phyloP scores from a whole-genome alignment of 1,140 invertebrate species.

The Diabrotica undecimpunctata region DNA sequence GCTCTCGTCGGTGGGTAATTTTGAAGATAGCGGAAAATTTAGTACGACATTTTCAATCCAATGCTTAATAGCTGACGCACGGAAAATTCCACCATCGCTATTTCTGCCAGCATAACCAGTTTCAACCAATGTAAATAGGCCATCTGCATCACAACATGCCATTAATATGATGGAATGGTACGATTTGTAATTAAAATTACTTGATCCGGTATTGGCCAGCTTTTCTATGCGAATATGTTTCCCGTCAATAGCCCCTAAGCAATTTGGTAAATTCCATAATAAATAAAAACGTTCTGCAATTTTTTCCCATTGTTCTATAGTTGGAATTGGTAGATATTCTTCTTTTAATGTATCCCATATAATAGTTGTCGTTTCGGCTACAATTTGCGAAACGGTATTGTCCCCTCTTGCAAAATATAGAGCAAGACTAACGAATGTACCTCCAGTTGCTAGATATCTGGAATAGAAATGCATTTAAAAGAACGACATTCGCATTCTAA shows the following conservation, averaged over 20 bases:
- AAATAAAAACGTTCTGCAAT: conserved; percentile 15
- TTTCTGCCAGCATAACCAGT: conserved; percentile 24
- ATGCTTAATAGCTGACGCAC: conserved; percentile 5
- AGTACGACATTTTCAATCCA: conserved; percentile 17
- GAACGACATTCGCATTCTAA: neutral
- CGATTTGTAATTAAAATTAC: conserved; percentile 17
- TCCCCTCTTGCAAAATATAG: conserved; percentile 19
- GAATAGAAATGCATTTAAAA: neutral
- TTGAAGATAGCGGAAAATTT: neutral
- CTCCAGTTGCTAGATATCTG: too few relatives aligned
- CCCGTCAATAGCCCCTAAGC: too few relatives aligned
- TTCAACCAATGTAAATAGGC: conserved; percentile 24
- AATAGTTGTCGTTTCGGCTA: conserved; percentile 15
- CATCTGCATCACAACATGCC: conserved; percentile 2
- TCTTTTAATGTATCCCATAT: conserved; percentile 13
- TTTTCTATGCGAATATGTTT: too few relatives aligned
- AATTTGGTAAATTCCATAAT: conserved; percentile 22
- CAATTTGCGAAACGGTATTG: conserved; percentile 9
- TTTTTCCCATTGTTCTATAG: conserved; percentile 17
- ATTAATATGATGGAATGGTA: conserved; percentile 20
- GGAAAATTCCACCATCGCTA: too few relatives aligned
- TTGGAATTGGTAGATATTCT: conserved; percentile 3
- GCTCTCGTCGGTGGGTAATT: conserved; percentile 10
- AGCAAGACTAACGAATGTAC: too few relatives aligned
- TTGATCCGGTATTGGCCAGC: conserved; percentile 15